phyloP scores from a whole-genome alignment of 2,797 vertebrate genomes.

The Chloroceryle amazona region DNA sequence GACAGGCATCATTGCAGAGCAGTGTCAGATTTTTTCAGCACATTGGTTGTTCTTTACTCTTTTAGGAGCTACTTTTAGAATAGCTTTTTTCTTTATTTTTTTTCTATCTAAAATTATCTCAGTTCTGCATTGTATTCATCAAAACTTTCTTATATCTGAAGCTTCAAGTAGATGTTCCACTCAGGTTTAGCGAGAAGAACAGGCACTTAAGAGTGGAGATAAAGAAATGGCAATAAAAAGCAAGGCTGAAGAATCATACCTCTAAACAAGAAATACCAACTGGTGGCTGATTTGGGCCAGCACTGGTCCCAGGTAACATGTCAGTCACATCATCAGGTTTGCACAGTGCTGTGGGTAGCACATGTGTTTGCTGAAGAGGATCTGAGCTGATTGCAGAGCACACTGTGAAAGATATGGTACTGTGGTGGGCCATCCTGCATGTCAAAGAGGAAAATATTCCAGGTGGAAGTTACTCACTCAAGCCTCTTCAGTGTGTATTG shows the following conservation, averaged over 20 bases:
- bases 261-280: not conserved
- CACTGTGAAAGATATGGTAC: not conserved
- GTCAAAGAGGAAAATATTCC: not conserved
- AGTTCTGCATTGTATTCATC: not conserved
- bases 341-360: accelerated
- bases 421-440: not conserved
- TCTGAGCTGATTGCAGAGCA: not conserved
- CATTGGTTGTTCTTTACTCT: not conserved
- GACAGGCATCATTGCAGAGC: not conserved
- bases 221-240: not conserved
- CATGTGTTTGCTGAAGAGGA: accelerated
- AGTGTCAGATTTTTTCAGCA: accelerated
- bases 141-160: not conserved
- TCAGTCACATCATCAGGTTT: accelerated
- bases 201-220: not conserved
- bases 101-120: not conserved
- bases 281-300: not conserved
- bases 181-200: not conserved
- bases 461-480: not conserved
- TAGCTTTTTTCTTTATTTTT: not conserved
- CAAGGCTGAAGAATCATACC: not conserved
- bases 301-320: not conserved
- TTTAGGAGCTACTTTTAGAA: not conserved
- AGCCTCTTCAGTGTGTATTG: not conserved
- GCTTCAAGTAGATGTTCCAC: not conserved